These are phyloP conservation scores for Acropternis orthonyx DNA, from an alignment of 2,797 vertebrate species.

Conservation along the genomic window DNA sequence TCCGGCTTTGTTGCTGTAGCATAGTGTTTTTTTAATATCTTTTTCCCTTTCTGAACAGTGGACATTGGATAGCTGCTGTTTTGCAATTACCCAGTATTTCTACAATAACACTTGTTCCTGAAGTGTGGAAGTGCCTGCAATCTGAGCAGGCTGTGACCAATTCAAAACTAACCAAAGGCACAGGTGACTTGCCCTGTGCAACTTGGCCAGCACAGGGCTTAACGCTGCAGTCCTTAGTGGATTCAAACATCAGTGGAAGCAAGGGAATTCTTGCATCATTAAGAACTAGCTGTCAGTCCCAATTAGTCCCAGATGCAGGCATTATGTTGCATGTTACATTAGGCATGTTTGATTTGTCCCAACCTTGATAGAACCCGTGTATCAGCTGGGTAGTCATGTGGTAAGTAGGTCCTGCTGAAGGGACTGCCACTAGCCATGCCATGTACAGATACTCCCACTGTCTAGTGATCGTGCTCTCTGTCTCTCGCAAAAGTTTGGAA, in stretches of 20 bases:
- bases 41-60: background rate
- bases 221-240: background rate
- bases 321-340: background rate
- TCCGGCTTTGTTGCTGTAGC: background rate
- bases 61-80: background rate
- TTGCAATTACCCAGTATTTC: background rate
- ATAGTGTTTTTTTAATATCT: background rate
- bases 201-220: background rate
- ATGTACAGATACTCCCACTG: background rate
- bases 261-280: background rate
- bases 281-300: background rate
- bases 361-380: background rate
- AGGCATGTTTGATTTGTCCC: conserved; percentile 57
- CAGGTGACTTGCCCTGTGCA: background rate
- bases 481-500: conserved; percentile 76
- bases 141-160: background rate
- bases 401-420: conserved; percentile 49
- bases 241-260: background rate
- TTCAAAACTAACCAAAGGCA: background rate
- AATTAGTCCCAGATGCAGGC: background rate
- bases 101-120: background rate
- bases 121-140: background rate
- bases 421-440: background rate
- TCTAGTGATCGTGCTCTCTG: conserved; percentile 29
- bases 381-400: conserved; percentile 9